Conservation (phyloP, 92 coral and sea anemone species). For the Epizoanthus stellaris region DNA sequence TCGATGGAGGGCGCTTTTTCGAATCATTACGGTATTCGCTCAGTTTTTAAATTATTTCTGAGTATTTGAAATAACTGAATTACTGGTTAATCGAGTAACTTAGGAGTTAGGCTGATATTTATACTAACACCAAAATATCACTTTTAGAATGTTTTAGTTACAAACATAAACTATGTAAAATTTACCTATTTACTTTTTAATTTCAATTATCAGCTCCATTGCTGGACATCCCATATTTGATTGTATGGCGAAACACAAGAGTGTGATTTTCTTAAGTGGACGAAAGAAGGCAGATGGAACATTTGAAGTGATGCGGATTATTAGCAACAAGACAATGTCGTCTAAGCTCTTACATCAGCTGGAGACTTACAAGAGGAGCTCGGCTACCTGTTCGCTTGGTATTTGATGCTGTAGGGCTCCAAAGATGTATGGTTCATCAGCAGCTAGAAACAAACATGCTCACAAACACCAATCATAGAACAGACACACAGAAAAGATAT, state of each 20-base stretch:
- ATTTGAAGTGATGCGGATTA: slow-evolving; percentile 36
- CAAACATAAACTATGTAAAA: background rate
- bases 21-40: too few species aligned
- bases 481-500: too few species aligned
- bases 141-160: too few species aligned
- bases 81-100: too few species aligned
- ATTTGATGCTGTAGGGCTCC: background rate
- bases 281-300: slow-evolving; percentile 26
- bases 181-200: background rate
- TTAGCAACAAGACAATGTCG: slow-evolving; percentile 19
- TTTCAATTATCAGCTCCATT: slow-evolving; percentile 19
- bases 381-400: slow-evolving; percentile 12
- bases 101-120: too few species aligned
- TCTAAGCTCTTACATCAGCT: slow-evolving; percentile 8
- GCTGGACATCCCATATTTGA: slow-evolving; percentile 41
- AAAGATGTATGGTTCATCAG: too few species aligned
- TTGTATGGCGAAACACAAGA: slow-evolving; percentile 33
- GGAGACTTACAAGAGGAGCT: slow-evolving; percentile 12
- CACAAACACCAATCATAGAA: too few species aligned
- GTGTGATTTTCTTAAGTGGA: slow-evolving; percentile 15
- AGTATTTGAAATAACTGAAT: too few species aligned
- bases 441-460: too few species aligned
- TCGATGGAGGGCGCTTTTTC: too few species aligned
- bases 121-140: too few species aligned
- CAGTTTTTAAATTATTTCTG: too few species aligned